These are phyloP conservation scores for Pseudopipra pipra DNA, from an alignment of 2,113 vertebrate genomes.

Conservation along the genomic window DNA sequence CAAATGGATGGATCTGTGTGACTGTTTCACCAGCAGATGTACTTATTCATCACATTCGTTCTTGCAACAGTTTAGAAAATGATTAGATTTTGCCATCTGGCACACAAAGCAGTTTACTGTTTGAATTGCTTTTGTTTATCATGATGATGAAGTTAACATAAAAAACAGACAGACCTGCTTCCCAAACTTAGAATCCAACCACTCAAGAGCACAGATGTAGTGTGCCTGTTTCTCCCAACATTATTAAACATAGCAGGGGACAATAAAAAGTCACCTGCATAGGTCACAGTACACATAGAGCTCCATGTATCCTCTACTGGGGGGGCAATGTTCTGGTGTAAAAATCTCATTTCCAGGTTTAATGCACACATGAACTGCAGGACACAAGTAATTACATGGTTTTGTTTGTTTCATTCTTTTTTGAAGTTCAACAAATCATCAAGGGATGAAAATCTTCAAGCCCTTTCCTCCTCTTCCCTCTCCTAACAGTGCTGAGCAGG, in stretches of 20 bases:
- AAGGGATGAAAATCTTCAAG: not conserved
- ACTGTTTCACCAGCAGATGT: constrained; percentile 54
- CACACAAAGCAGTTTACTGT: constrained; percentile 43
- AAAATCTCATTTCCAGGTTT: not conserved
- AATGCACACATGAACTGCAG: not conserved
- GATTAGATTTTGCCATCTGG: constrained; percentile 60
- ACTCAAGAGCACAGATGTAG: not conserved
- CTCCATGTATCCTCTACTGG: not conserved
- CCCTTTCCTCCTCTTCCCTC: not conserved
- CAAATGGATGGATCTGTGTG: constrained; percentile 27
- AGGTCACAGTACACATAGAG: not conserved
- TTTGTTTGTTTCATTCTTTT: not conserved
- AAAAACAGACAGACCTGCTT: not conserved
- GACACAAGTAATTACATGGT: not conserved
- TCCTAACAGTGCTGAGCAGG: not conserved
- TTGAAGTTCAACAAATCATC: not conserved
- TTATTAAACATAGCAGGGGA: not conserved
- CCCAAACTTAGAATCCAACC: not conserved
- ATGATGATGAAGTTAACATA: not conserved
- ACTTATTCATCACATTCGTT: constrained; percentile 53
- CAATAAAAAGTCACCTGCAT: not conserved
- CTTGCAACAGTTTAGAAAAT: constrained; percentile 60
- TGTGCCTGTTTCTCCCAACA: not conserved
- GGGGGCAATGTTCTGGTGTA: not conserved
- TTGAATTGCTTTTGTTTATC: constrained; percentile 51